Conservation (phyloP, 2,797 vertebrate genomes). For the Hapalemur alaotrensis region DNA sequence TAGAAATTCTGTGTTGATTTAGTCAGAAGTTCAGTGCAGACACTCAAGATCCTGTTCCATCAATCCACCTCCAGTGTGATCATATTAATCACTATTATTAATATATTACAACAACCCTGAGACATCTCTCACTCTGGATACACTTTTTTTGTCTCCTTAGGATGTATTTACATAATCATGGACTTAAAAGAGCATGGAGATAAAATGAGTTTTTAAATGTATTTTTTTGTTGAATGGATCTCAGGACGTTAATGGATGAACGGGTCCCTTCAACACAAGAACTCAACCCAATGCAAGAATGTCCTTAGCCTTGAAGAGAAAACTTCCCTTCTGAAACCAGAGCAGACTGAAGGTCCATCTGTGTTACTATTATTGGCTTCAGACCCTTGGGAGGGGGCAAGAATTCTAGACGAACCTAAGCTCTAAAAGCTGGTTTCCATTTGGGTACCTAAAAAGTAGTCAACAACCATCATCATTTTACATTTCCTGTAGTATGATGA, state of each 20-base stretch:
- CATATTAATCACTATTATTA: not conserved
- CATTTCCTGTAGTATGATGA: constrained; percentile 26
- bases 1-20: constrained; percentile 62
- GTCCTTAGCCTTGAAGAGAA: constrained; percentile 24
- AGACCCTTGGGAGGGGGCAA: not conserved
- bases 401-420: not conserved
- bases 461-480: constrained; percentile 16
- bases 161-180: not conserved
- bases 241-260: not conserved
- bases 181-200: not conserved
- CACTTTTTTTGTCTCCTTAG: not conserved
- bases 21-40: constrained; percentile 43
- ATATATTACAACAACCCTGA: not conserved
- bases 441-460: constrained; percentile 22
- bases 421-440: constrained; percentile 18
- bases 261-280: not conserved
- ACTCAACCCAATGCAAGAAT: not conserved
- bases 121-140: not conserved
- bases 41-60: not conserved
- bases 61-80: not conserved
- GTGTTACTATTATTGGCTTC: not conserved
- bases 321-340: not conserved
- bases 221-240: constrained; percentile 13
- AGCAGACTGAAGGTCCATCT: not conserved
- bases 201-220: not conserved